Base-by-base conservation (phyloP, 1,140 invertebrate genomes). In the Drosophila miranda region DNA sequence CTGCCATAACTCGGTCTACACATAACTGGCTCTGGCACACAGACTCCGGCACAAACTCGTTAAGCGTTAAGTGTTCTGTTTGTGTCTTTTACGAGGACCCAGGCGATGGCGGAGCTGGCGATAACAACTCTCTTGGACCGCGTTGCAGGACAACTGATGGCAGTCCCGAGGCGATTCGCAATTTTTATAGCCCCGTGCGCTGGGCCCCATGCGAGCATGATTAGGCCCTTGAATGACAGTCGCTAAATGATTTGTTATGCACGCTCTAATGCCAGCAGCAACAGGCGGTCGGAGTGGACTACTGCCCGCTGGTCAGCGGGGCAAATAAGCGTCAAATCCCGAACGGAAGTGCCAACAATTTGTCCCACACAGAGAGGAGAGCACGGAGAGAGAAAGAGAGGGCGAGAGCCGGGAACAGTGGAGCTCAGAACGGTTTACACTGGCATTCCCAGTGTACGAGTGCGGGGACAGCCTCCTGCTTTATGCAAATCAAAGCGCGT, bases 171-270 rank as follows among this genome's bases (percentile, higher is more conserved):
- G 30, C 62, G 50, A 53, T 23, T 52, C 9, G 38, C 38, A 72
- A 72, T 75, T 88, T 86, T 87, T 87, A 87, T 87, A 87, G 82
- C 60, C 66, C 44, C 64, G 28, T 54, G 55, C 48, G 11, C n/a
- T 16, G n/a, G 43, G 48, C 60, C 50, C 78, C 55, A 59, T 56
- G 59, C 8, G 38, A 60, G 62, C 58, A 34, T 64, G 82, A 86
- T 86, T 86, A 69, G 69, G 66, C 58, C 23, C 66, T 74, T 75
- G 82, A 87, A 54, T 80, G 82, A 87, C 82, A 75, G 78, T 26
- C 64, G 57, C 82, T 88, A 87, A 87, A 74, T 82, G 82, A 87
- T 87, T 87, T 87, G 82, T 87, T 87, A 72, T 87, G 75, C 78
- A 68, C 73, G 49, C 43, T 52, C 49, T 69, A 67, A 77, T 51